A percentile compares a stretch with the other conserved stretches of the same genome.
phyloP scores from a whole-genome alignment of 2,797 vertebrate species.

The Amphiprion clarkii region DNA sequence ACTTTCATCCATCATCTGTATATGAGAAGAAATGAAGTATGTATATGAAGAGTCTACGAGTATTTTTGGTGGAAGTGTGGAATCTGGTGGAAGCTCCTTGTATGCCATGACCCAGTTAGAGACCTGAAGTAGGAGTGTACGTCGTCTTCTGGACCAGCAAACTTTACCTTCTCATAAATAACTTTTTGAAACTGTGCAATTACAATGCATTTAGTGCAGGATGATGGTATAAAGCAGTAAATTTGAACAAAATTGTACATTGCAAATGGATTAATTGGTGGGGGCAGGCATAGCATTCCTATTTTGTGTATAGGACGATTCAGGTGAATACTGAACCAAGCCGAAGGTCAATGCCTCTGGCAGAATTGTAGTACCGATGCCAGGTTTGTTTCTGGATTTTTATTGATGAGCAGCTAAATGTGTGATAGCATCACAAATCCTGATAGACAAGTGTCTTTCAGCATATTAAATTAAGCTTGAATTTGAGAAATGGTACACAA shows the following conservation, averaged over 20 bases:
- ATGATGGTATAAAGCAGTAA: constrained; percentile 55
- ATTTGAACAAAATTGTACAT: not conserved
- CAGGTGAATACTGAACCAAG: constrained; percentile 18
- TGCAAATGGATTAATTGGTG: constrained; percentile 34
- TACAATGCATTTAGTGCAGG: constrained; percentile 79
- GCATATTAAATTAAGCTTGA: not conserved
- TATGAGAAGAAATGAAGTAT: constrained; percentile 31
- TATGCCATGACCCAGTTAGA: constrained; percentile 22
- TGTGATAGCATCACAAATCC: not conserved
- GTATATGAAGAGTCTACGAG: constrained; percentile 18
- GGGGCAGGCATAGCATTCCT: constrained; percentile 46
- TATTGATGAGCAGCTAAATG: not conserved
- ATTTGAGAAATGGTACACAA: not conserved
- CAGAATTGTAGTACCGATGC: constrained; percentile 16
- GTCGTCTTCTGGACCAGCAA: constrained; percentile 39
- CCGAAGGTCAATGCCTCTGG: not conserved
- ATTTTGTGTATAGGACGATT: not conserved
- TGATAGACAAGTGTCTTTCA: not conserved
- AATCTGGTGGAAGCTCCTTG: constrained; percentile 36
- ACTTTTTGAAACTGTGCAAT: constrained; percentile 36
- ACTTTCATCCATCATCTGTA: constrained; percentile 37
- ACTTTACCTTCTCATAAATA: constrained; percentile 22
- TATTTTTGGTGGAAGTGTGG: constrained; percentile 46
- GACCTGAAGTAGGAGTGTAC: constrained; percentile 30
- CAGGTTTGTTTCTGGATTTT: constrained; percentile 16